Base-by-base conservation (phyloP, 1,140 invertebrate genomes). In the Euwallacea similis region DNA sequence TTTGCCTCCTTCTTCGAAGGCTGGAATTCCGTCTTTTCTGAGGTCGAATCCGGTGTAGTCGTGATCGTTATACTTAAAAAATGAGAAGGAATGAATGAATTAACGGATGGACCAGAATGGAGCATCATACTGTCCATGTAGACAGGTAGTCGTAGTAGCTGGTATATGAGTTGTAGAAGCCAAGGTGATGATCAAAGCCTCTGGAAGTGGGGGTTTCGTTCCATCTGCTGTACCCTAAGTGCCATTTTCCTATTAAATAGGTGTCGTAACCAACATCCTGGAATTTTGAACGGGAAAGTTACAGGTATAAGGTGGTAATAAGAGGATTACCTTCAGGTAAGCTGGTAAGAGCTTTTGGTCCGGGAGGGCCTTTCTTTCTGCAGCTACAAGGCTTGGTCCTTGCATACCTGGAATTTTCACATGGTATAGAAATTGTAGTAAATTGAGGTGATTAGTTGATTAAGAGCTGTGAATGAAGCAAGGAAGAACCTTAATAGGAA, bases 241-340 rank as follows among this genome's bases (percentile, higher is more conserved):
- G 88, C 89, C 89, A 91, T 82, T 92, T 92, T 41, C 91, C 90
- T 47, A 91, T 83, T 13, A 89, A 80, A 79, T 88, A 86, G 0
- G 89, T 90, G 2, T 80, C 80, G 78, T 91, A 92, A 76, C 89
- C 82, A 77, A 91, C 70, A 41, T 89, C 84, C 69, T 90, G 87
- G 16, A 91, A 78, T 50, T 11, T 10, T 50, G 33, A 88, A 74
- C 79, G 46, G 21, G 21, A 2, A 33, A 33, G 1, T 33, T 33
- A 4, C 21, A 33, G 4, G 4, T 33, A 33, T 33, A 33, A 33
- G 21, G 21, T 33, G 21, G 21, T 33, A 33, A 33, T 33, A 2
- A 33, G 1, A 50, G 46, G 60, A n/a, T 74, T 74, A 80, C 80
- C 71, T 88, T 89, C 44, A 97, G 84, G 77, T 93, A 89, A 83